Base-by-base conservation (phyloP, 1,140 invertebrate genomes). In the Drosophila bocqueti region DNA sequence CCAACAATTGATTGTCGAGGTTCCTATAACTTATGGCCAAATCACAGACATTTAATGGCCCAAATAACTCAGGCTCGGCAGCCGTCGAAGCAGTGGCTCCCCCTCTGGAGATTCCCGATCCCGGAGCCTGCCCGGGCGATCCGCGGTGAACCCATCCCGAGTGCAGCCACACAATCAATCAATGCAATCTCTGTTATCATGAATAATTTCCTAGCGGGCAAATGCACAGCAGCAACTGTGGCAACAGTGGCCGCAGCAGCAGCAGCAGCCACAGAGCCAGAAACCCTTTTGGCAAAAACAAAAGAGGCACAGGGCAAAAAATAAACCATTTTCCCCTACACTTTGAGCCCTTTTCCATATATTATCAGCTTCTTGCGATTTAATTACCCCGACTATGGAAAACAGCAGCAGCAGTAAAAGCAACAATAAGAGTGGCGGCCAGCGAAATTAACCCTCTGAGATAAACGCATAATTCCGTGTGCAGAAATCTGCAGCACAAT, bases 131-230 rank as follows among this genome's bases (percentile, higher is more conserved):
- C 42, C 60, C 59, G 57, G 75, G 60, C 46, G 38, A 64, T 54
- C 46, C 68, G 36, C 26, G 73, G 42, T 66, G 46, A 60, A 54
- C 62, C 69, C 78, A 79, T 67, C 62, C 76, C 74, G 42, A 71
- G 74, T 66, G 72, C 73, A 76, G 59, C 76, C 79, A 71, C 79
- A 76, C 83, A 87, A 87, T 87, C 83, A 87, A 87, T 87, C 83
- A 87, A 87, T 87, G 83, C 83, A 87, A 87, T 87, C 83, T 87
- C 76, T 87, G 83, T 87, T 87, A 87, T 87, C 83, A 87, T 87
- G 83, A 87, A 87, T 87, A 87, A 87, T 89, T 87, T 87, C 83
- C 83, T 87, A 87, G 84, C 72, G 83, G 77, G 79, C 83, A 87
- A 80, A 78, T 77, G 75, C 63, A 79, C 79, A 64, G 66, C 76